Evolutionary conservation across 1,140 invertebrate genomes (phyloP), one percentile per base, ranked within the genome.

Genomic region (Conus ventricosus): DNA sequence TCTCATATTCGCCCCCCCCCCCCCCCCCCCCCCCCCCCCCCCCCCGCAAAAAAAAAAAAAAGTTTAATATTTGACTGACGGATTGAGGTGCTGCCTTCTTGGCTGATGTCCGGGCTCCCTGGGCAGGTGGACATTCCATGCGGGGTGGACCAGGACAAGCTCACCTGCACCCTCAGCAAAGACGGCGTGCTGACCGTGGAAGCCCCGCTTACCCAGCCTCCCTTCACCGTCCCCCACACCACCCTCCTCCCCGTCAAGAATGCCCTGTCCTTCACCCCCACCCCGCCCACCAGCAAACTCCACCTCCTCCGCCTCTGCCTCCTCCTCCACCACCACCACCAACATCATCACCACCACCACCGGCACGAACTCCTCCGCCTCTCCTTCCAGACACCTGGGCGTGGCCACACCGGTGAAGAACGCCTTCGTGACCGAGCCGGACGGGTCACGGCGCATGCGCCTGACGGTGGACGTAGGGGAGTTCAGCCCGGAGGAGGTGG

Each of bases 181-280:
- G 95, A 95, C 89, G 94, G 94, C 39, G 93, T 94, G 63, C 92
- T 95, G 4, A 92, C 91, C 15, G 92, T 95, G 6, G 94, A 94
- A 27, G 93, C 93, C 0, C 92, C 93, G 0, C 87, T 94, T 4
- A 23, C 53, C n/a, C 87, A 84, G 20, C 67, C 67, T 8, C 67
- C 67, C 67, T 23, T n/a, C 67, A 13, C 20, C 55, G 27, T 60
- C 5, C 71, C 87, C 84, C 85, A 87, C 60, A 90, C 92, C 55
- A 91, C 91, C 15, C 85, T 91, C 25, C 85, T 93, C 39, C 92
- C 93, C 13, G 92, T 93, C 27, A 90, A 91, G 83, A 80, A 78
- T 75, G 67, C 67, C 20, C 67, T 4, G 6, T 71, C 67, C 67
- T 20, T 60, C 67, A 17, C 67, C 67, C 67, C 23, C 67, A 7